Evolutionary conservation across 2,797 vertebrate genomes (phyloP).

Genomic region (Scleropages formosus): DNA sequence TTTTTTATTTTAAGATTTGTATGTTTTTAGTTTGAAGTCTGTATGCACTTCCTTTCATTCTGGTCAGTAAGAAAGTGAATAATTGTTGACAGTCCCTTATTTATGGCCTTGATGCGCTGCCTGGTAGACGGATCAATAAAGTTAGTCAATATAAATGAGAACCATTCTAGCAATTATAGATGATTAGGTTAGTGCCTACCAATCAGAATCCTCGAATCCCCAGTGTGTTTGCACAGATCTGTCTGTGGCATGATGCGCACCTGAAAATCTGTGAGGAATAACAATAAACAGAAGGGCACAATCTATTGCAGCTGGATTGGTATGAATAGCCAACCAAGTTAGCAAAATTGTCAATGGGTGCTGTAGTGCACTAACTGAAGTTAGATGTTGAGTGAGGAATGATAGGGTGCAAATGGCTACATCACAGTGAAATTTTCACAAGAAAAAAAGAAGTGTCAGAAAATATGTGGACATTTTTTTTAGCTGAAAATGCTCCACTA

Average conservation of each 20-base stretch:
- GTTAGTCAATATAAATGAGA: conserved; percentile 50
- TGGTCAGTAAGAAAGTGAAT: conserved; percentile 42
- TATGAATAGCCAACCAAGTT: conserved; percentile 18
- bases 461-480: neutral
- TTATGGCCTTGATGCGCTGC: conserved; percentile 46
- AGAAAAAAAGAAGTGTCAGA: neutral
- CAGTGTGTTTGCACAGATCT: conserved; percentile 25
- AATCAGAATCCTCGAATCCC: conserved; percentile 41
- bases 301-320: neutral
- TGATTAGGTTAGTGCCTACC: conserved; percentile 46
- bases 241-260: conserved; percentile 25
- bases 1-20: conserved; percentile 19
- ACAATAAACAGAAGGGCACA: conserved; percentile 17
- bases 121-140: conserved; percentile 48
- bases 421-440: neutral
- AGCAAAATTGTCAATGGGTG: neutral
- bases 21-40: neutral
- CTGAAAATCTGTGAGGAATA: conserved; percentile 21
- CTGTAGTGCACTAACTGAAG: neutral
- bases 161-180: conserved; percentile 50
- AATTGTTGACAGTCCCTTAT: conserved; percentile 44
- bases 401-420: neutral
- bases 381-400: neutral
- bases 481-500: conserved; percentile 9
- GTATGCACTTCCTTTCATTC: conserved; percentile 27